Evolutionary conservation across 1,140 invertebrate species (phyloP).

Genomic region (Scaptodrosophila lebanonensis): DNA sequence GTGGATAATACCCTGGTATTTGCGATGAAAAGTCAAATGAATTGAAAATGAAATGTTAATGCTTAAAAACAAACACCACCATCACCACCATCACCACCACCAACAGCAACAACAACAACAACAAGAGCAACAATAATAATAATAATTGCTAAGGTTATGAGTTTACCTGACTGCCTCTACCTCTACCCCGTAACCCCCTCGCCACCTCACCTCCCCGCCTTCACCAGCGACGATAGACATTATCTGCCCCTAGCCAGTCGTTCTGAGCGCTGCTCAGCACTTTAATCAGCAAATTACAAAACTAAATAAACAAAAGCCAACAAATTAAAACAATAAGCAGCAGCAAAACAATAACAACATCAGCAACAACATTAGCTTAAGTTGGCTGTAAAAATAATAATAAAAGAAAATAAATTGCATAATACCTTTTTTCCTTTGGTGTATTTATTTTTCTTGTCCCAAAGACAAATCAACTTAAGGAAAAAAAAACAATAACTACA

Average conservation of each 20-base stretch:
- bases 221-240: conserved; percentile 22
- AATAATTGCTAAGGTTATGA: conserved; percentile 35
- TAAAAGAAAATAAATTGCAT: conserved; percentile 2
- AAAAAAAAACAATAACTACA: too few species aligned
- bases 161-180: too few species aligned
- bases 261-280: too few species aligned
- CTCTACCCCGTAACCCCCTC: too few species aligned
- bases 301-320: conserved; percentile 21
- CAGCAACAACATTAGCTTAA: conserved; percentile 35
- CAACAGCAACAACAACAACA: conserved; percentile 8
- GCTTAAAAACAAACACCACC: conserved; percentile 39
- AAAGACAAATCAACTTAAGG: too few species aligned
- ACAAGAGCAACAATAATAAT: conserved; percentile 2
- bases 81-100: conserved; percentile 16
- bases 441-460: neutral
- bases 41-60: conserved; percentile 72
- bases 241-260: too few species aligned
- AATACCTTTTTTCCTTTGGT: conserved; percentile 14
- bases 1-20: conserved; percentile 71
- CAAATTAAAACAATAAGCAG: conserved; percentile 50
- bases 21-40: conserved; percentile 73
- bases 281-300: conserved; percentile 66
- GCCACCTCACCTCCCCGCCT: too few species aligned
- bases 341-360: conserved; percentile 28
- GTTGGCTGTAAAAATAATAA: conserved; percentile 14